Percentiles rank a stretch among this genome's conserved stretches.
These are phyloP conservation scores for Dryomyza anilis DNA, from an alignment of 2,888 invertebrate genomes.

Conservation along the genomic window DNA sequence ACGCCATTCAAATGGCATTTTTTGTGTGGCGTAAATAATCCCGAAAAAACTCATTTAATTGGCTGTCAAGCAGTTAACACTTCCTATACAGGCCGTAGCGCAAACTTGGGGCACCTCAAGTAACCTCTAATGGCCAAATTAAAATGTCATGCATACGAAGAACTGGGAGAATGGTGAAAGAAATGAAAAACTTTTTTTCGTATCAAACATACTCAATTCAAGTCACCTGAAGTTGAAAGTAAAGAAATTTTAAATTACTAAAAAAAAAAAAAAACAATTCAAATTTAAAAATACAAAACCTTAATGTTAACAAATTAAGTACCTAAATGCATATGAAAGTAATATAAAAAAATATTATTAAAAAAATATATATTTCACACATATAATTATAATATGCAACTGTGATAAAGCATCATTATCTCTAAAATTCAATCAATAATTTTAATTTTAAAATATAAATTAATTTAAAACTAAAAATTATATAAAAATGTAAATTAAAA, in stretches of 20 bases:
- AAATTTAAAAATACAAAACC: too few relatives aligned
- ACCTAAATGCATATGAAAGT: constrained; percentile 19
- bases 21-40: too few relatives aligned
- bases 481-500: constrained; percentile 1
- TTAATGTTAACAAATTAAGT: constrained; percentile 20
- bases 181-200: too few relatives aligned
- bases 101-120: too few relatives aligned
- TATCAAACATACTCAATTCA: neutral
- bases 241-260: neutral
- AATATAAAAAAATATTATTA: neutral
- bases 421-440: constrained; percentile 14
- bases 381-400: constrained; percentile 14
- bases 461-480: neutral
- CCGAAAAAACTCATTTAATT: too few relatives aligned
- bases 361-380: neutral
- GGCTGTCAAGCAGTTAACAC: too few relatives aligned
- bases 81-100: too few relatives aligned
- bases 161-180: too few relatives aligned
- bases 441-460: neutral
- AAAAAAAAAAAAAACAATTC: neutral
- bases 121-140: too few relatives aligned
- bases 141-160: too few relatives aligned
- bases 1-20: too few relatives aligned
- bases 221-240: neutral
- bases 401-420: constrained; percentile 18